Evolutionary conservation across 2,888 invertebrate species (phyloP).

Genomic region (Agelastica alni): DNA sequence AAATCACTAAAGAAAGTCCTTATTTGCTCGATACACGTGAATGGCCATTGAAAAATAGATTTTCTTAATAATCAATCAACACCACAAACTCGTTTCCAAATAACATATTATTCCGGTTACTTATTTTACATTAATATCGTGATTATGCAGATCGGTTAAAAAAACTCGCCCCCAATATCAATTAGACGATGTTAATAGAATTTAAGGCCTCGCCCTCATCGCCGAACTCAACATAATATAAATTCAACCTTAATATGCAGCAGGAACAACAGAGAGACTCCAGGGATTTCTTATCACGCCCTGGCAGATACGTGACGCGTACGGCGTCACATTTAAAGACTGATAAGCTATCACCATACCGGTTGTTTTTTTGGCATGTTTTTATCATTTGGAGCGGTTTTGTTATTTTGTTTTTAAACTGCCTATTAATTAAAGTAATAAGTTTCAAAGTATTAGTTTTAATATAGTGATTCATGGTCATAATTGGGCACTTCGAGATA

Average conservation of each 20-base stretch:
- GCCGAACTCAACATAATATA: conserved; percentile 27
- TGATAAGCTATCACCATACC: conserved; percentile 40
- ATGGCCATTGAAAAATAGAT: too few species aligned
- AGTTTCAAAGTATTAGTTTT: too few species aligned
- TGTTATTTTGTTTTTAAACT: too few species aligned
- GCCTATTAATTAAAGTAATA: too few species aligned
- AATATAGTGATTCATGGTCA: too few species aligned
- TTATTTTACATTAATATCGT: too few species aligned
- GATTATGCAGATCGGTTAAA: conserved; percentile 10
- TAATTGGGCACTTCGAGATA: too few species aligned
- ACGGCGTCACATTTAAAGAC: conserved; percentile 31
- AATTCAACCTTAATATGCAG: conserved; percentile 36
- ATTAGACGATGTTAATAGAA: conserved; percentile 34
- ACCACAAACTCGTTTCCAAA: too few species aligned
- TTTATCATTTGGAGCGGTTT: conserved; percentile 35
- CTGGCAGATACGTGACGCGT: conserved; percentile 44
- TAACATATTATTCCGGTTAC: too few species aligned
- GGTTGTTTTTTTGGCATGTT: conserved; percentile 27
- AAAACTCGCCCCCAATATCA: conserved; percentile 33
- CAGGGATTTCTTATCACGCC: conserved; percentile 45
- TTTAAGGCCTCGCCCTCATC: conserved; percentile 27
- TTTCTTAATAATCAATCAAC: too few species aligned
- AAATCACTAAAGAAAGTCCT: too few species aligned
- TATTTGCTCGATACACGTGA: too few species aligned
- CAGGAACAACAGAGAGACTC: conserved; percentile 34